A percentile compares a stretch with the other conserved stretches of the same genome.
phyloP scores from a whole-genome alignment of 2,113 vertebrate genomes.

The Pseudorasbora parva region DNA sequence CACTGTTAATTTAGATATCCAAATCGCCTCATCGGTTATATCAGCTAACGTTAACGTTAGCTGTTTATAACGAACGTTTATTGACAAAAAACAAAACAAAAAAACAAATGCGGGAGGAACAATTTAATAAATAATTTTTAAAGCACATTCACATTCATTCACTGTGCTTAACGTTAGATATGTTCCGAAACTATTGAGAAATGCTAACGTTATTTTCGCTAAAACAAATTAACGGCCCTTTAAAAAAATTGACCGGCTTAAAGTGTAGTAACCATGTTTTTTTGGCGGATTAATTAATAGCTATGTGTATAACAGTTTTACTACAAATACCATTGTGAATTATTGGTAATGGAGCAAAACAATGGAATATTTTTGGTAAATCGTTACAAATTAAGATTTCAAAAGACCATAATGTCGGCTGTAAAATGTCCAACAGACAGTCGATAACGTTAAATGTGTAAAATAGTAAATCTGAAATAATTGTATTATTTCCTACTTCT shows the following conservation, averaged over 20 bases:
- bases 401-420: neutral
- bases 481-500: neutral
- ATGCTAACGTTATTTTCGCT: neutral
- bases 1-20: neutral
- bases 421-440: neutral
- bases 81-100: neutral
- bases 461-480: neutral
- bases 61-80: neutral
- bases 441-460: neutral
- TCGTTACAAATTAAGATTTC: neutral
- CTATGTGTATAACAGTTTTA: no score
- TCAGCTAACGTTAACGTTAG: no score
- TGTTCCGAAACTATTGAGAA: neutral
- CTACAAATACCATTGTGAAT: no score
- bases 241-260: no score
- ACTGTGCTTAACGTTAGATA: neutral
- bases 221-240: neutral
- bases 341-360: no score
- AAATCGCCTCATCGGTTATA: neutral
- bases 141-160: neutral
- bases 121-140: no score
- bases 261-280: no score
- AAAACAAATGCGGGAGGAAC: no score
- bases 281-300: no score
- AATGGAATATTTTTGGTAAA: no score